A percentile compares a stretch with the other conserved stretches of the same genome.
Conservation (phyloP, 2,888 invertebrate genomes). For the Leucophenga maculata region DNA sequence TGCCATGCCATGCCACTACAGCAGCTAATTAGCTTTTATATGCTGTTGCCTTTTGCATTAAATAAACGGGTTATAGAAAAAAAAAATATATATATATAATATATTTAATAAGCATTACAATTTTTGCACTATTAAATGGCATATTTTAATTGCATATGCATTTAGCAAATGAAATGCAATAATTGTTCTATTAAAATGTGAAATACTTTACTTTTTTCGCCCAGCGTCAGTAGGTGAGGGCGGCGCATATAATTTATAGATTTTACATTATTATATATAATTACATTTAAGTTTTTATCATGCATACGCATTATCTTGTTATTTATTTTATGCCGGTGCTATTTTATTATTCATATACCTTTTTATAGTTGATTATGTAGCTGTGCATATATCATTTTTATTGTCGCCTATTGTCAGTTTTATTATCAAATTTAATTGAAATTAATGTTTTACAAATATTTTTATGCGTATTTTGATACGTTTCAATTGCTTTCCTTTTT, state of each 20-base stretch:
- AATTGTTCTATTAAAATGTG: conserved; percentile 2
- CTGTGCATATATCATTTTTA: conserved; percentile 2
- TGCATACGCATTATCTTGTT: conserved; percentile 55
- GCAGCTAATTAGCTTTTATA: conserved; percentile 57
- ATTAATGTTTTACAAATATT: conserved; percentile 49
- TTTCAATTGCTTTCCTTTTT: too few relatives aligned
- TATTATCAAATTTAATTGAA: conserved; percentile 60
- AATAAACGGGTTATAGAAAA: conserved; percentile 25
- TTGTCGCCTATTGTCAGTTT: not conserved
- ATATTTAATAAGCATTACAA: conserved; percentile 63
- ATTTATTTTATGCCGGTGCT: conserved; percentile 4
- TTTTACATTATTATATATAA: conserved; percentile 43
- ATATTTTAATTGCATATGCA: conserved; percentile 5
- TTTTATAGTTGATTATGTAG: conserved; percentile 6
- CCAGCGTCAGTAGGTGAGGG: not conserved
- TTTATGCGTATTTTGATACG: not conserved
- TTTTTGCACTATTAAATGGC: conserved; percentile 36
- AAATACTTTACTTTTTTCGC: too few relatives aligned
- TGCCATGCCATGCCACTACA: too few relatives aligned
- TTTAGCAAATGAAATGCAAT: not conserved
- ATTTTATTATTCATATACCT: conserved; percentile 20
- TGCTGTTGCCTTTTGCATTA: conserved; percentile 32
- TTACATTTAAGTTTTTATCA: conserved; percentile 42
- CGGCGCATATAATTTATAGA: conserved; percentile 40
- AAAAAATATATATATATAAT: conserved; percentile 14